Evolutionary conservation across 2,888 invertebrate genomes (phyloP), one percentile per base, ranked within the genome.

Genomic region (Eilema caniola): DNA sequence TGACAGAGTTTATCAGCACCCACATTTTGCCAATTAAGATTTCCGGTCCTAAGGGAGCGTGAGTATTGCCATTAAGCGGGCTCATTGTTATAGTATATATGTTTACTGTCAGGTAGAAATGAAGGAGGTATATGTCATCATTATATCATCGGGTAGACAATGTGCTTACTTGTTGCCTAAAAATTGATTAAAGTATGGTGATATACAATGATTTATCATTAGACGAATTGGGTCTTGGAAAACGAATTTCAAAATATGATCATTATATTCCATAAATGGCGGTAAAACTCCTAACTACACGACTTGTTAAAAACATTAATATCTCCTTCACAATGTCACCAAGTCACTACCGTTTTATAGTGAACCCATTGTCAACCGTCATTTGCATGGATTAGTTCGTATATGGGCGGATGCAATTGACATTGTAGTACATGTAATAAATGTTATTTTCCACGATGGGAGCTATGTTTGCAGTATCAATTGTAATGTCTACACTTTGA

Each of bases 401-500:
- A 28, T 12, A 64, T 25, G 23, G n/a, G 20, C 20, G 53, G 23
- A 28, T 64, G 24, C 71, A 73, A 69, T 71, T 69, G 65, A 73
- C 66, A 62, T 63, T 60, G 66, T 59, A 61, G 71, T 75, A 76
- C 73, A 73, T 73, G 76, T 70, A 74, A 74, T 66, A 64, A 57
- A 69, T 64, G 68, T 74, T 25, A 28, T 57, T 25, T 23, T 78
- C 73, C 74, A 68, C 65, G 31, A 64, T 62, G 23, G 47, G 59
- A 47, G 11, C 62, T 71, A 73, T 71, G 63, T 73, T 70, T 73
- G 67, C 74, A 74, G 75, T 79, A 73, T 72, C 72, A 74, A 79
- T 75, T 73, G 73, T 76, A 78, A 80, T 80, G 70, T 67, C 65
- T 72, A 69, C 81, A 78, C 67, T 79, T 79, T 81, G 81, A 81